phyloP scores from a whole-genome alignment of 2,113 vertebrate species.

The Pimephales promelas region DNA sequence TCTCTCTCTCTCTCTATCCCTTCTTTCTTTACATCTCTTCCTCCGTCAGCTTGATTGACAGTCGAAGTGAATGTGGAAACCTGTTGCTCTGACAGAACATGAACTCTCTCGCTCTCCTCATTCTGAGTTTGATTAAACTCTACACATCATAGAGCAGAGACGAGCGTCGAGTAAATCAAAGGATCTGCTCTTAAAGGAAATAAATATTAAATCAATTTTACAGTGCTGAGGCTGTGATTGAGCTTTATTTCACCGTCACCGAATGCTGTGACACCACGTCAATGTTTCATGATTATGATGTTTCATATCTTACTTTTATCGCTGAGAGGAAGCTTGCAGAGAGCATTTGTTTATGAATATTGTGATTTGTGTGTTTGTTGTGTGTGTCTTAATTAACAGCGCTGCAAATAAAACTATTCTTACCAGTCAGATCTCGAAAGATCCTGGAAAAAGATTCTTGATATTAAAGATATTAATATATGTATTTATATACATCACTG shows the following conservation, averaged over 20 bases:
- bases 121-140: conserved; percentile 63
- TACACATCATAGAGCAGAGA: conserved; percentile 64
- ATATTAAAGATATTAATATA: no score
- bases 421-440: no score
- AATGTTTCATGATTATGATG: conserved; percentile 15
- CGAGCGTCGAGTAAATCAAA: conserved; percentile 55
- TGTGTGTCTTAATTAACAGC: no score
- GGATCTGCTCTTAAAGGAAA: conserved; percentile 57
- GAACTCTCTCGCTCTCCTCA: conserved; percentile 10
- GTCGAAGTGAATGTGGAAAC: neutral
- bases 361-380: neutral
- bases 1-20: no score
- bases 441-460: neutral
- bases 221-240: conserved; percentile 35
- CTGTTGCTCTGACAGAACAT: neutral
- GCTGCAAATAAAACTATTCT: no score
- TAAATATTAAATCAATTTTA: conserved; percentile 59
- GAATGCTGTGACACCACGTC: neutral
- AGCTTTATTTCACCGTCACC: neutral
- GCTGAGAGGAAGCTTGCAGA: neutral
- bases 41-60: conserved; percentile 33
- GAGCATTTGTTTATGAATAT: neutral
- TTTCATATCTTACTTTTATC: conserved; percentile 9
- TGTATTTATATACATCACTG: no score
- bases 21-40: conserved; percentile 52